Base-by-base conservation (phyloP, 2,888 invertebrate genomes). In the Eurytoma californica region DNA sequence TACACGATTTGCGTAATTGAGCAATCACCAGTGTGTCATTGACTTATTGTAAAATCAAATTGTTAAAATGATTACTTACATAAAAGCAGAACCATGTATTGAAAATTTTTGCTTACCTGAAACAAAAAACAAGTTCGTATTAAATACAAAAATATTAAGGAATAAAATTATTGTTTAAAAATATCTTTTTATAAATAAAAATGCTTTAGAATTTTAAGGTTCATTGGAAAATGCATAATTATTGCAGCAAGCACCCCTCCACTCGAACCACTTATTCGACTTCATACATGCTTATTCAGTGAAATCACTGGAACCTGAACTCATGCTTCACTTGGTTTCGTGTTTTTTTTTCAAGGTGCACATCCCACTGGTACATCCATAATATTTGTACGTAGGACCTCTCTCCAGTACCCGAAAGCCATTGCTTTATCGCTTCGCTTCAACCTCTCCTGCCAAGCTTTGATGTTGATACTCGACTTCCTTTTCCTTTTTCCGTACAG, bases 91-190 rank as follows among this genome's bases (percentile, higher is more conserved):
- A 18, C 20, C 24, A 47, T 53, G 12, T 12, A 57, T 4, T 39
- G 57, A 49, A 18, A 20, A 18, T n/a, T 30, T 7, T 47, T 39
- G 51, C 74, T 79, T 79, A 79, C 69, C 69, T 74, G 69, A 13
- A 79, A 79, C 68, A 79, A 30, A 69, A 63, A 70, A 61, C 47
- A 39, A 0, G 18, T 16, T 16, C 7, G 9, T 16, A 12, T 24
- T 60, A 3, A 24, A 24, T 55, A 65, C 3, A 53, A 9, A 49
- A 49, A 49, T 13, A 49, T 53, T 53, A 13, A 53, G 16, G 14
- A 16, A 14, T 53, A 3, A n/a, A 13, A 16, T 14, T 53, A 53
- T 0, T 14, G 2, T 53, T 7, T 2, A 53, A 53, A n/a, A 53
- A 53, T 53, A 53, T 1, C 9, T 49, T 12, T 53, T 1, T 16